Base-by-base conservation (phyloP, 2,113 vertebrate genomes). In the Gobio gobio region DNA sequence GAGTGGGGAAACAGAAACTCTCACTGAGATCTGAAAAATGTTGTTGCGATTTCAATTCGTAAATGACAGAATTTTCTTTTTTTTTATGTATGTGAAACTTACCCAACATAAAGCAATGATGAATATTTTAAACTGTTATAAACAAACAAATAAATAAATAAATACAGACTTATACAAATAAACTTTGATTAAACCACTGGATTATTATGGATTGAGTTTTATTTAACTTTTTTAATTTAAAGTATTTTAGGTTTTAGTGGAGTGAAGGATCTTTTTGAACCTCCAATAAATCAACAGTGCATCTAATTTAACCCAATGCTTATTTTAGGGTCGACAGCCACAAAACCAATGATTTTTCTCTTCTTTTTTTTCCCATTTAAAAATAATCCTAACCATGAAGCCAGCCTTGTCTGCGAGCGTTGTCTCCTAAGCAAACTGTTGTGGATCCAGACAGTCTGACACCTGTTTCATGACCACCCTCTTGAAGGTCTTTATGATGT, bases 1-100 rank as follows among this genome's bases (percentile, higher is more conserved):
- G 64, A 68, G 56, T 43, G 20, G 33, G 61, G 59, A 83, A 51
- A 43, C 36, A 82, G 13, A 78, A 33, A 59, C 13, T 64, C 24
- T 74, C 43, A 40, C 22, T 80, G 73, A 61, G 66, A 54, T 58
- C 64, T 64, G 13, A 20, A 24, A 80, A 70, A 56, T 68, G 14
- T 43, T 80, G 9, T 61, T 18, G 63, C 45, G 29, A 20, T 79
- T 78, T 78, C 12, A 12, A 14, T 49, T 12, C 1, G 13, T 49
- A 49, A 49, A 49, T 14, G 3, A 14, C 13, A 49, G 47, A 4
- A 49, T 14, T 49, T 13, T 4, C 13, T 14, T 49, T 49, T 49
- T 10, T 49, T 49, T 12, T 49, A 14, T 29, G 29, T 29, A 29
- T 49, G 47, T 49, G 12, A 13, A 49, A 14, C 47, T 13, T 49